Base-by-base conservation (phyloP, 2,888 invertebrate genomes). In the Entomobrya proxima region DNA sequence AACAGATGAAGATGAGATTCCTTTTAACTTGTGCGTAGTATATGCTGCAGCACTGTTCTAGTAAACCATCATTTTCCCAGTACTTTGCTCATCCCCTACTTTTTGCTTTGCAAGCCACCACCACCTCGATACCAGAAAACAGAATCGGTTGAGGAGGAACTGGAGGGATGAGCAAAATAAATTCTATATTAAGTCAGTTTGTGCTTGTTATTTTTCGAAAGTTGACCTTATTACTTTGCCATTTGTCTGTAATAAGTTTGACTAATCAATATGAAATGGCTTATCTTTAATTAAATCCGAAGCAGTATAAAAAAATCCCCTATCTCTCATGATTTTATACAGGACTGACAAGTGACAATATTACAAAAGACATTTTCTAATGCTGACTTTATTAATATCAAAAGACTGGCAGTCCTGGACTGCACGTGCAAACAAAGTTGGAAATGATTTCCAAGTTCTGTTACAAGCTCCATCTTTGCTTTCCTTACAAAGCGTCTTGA, bases 1-100 rank as follows among this genome's bases (percentile, higher is more conserved):
- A 78, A 78, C 64, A 78, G 67, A 78, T 67, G 78, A 78, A 78
- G 67, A 78, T 67, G 78, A 78, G 78, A 78, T 78, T 78, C 64
- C 40, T 67, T 64, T 52, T 55, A 21, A 18, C 50, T 50, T n/a
- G n/a, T n/a, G n/a, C n/a, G 50, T 50, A 50, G 9, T 4, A 15
- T 5, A 32, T 15, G 11, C 61, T 15, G 7, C 32, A 4, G 6
- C 15, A 1, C n/a, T n/a, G 30, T 64, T 64, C 47, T 67, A 50
- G 50, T 78, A 78, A 78, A 78, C 67, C 67, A 78, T 67, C 55
- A 32, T 61, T n/a, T 1, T 32, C 32, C 18, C 44, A n/a, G 44
- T 61, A 32, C 61, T 30, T 4, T 9, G 5, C 30, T 58, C 61
- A 32, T 18, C 32, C 9, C 30, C 32, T 32, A 7, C n/a, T 32